Evolutionary conservation across 1,140 invertebrate species (phyloP).

Genomic region (Schlechtendalia chinensis): DNA sequence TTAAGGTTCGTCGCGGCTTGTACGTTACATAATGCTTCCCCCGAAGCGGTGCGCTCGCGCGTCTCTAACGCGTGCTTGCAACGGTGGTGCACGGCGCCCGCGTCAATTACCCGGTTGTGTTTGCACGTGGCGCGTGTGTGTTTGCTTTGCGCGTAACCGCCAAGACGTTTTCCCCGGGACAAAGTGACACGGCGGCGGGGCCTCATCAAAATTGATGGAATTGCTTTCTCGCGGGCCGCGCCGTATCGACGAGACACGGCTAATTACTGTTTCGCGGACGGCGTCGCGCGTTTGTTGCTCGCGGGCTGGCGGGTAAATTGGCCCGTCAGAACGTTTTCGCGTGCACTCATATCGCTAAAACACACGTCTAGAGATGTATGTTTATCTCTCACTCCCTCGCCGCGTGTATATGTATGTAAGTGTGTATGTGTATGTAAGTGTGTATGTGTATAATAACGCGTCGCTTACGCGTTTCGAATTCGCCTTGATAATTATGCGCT

Average conservation of each 20-base stretch:
- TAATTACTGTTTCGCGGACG: constrained; percentile 38
- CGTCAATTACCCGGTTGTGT: constrained; percentile 41
- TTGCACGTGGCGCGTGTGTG: neutral
- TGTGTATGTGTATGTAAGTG: too few relatives aligned
- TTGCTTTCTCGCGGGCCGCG: constrained; percentile 23
- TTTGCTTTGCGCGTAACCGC: neutral
- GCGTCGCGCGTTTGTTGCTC: constrained; percentile 18
- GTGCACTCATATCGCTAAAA: too few relatives aligned
- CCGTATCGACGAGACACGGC: constrained; percentile 26
- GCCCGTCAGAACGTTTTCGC: neutral
- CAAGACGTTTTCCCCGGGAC: constrained; percentile 11
- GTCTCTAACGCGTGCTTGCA: neutral
- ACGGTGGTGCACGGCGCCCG: neutral
- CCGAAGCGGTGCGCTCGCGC: too few relatives aligned
- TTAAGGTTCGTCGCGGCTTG: too few relatives aligned
- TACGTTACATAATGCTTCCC: too few relatives aligned
- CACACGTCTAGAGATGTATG: too few relatives aligned
- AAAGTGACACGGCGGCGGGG: constrained; percentile 22
- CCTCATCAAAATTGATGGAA: constrained; percentile 40
- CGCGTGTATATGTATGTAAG: too few relatives aligned
- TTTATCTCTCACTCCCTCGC: too few relatives aligned
- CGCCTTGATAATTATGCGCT: too few relatives aligned
- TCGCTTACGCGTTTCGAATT: too few relatives aligned
- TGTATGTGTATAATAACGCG: too few relatives aligned
- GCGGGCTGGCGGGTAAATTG: neutral